These are phyloP conservation scores for Proctacanthus coquilletti DNA, from an alignment of 1,140 invertebrate genomes.

Conservation along the genomic window DNA sequence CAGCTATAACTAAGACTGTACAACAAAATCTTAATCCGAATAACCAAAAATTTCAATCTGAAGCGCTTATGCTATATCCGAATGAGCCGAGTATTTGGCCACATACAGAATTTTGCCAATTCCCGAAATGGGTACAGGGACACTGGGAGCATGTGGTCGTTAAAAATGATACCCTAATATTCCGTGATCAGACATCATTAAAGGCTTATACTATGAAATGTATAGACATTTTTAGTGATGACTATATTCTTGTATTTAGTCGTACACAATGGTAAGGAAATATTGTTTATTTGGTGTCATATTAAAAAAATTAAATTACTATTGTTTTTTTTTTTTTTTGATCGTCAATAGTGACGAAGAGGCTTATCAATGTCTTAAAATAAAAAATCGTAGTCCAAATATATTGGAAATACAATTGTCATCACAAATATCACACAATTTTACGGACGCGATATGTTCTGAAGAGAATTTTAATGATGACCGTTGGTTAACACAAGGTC, in stretches of 20 bases:
- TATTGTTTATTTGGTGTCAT: not conserved
- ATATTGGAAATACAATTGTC: slow-evolving; percentile 49
- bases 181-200: slow-evolving; percentile 46
- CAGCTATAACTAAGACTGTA: slow-evolving; percentile 40
- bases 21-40: slow-evolving; percentile 17
- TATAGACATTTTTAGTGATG: slow-evolving; percentile 27
- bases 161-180: slow-evolving; percentile 42
- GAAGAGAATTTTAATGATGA: slow-evolving; percentile 34
- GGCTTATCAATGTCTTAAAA: slow-evolving; percentile 44
- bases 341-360: slow-evolving; percentile 39
- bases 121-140: slow-evolving; percentile 50
- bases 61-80: slow-evolving; percentile 22
- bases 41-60: slow-evolving; percentile 31
- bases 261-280: slow-evolving; percentile 37
- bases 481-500: slow-evolving; percentile 49
- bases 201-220: slow-evolving; percentile 48
- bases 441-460: slow-evolving; percentile 26
- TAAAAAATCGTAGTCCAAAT: slow-evolving; percentile 45
- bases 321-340: slow-evolving; percentile 15
- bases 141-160: slow-evolving; percentile 47
- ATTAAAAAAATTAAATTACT: not conserved
- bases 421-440: slow-evolving; percentile 13
- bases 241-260: slow-evolving; percentile 35
- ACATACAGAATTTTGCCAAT: slow-evolving; percentile 26
- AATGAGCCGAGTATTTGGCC: slow-evolving; percentile 11